phyloP scores from a whole-genome alignment of 2,113 vertebrate genomes.

The Podiceps cristatus region DNA sequence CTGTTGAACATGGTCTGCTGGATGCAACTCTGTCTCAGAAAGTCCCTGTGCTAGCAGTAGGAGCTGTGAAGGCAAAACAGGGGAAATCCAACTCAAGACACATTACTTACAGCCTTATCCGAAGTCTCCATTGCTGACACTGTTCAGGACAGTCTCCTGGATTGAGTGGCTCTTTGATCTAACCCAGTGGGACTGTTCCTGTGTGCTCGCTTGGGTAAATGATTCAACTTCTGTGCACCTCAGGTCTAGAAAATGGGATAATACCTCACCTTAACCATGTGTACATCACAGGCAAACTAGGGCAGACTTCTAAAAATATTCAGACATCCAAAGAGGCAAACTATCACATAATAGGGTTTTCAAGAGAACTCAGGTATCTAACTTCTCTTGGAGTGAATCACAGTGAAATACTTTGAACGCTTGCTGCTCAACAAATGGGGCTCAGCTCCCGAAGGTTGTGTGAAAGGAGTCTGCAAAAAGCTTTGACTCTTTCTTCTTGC shows the following conservation, averaged over 20 bases:
- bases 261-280: neutral
- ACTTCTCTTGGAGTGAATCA: neutral
- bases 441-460: neutral
- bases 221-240: neutral
- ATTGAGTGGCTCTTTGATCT: neutral
- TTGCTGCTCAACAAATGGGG: neutral
- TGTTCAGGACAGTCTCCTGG: neutral
- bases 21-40: neutral
- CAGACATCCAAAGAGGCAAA: neutral
- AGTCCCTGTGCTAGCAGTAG: neutral
- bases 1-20: neutral
- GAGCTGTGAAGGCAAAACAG: neutral
- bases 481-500: neutral
- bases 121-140: neutral
- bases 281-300: neutral
- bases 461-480: neutral
- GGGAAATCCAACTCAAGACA: neutral
- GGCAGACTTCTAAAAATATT: neutral
- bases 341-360: neutral
- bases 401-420: neutral
- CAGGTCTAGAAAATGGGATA: neutral
- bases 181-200: neutral
- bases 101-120: neutral
- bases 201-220: neutral
- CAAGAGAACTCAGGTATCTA: neutral